phyloP scores from a whole-genome alignment of 1,140 invertebrate species.

The Galleria mellonella region DNA sequence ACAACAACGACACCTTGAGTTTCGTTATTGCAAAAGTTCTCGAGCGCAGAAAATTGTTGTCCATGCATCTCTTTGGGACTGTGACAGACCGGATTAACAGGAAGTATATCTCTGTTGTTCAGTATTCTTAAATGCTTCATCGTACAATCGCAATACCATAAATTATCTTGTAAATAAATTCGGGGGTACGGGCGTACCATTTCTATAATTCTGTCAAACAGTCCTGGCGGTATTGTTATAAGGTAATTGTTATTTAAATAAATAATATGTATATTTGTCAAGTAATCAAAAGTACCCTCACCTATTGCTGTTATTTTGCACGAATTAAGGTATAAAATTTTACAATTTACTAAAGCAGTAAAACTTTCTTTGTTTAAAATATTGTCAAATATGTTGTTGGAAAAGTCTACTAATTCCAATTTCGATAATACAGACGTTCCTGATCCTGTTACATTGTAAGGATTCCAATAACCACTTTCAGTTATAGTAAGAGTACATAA shows the following conservation, averaged over 20 bases:
- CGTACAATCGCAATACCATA: slow-evolving; percentile 47
- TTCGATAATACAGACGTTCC: slow-evolving; percentile 22
- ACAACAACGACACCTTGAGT: neutral
- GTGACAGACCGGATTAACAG: slow-evolving; percentile 38
- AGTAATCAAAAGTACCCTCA: slow-evolving; percentile 44
- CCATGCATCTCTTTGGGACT: slow-evolving; percentile 26
- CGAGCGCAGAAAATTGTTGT: slow-evolving; percentile 35
- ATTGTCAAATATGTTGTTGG: slow-evolving; percentile 37
- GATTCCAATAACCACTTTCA: slow-evolving; percentile 35
- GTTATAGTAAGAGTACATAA: slow-evolving; percentile 38
- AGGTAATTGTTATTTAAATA: slow-evolving; percentile 52
- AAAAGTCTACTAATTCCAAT: slow-evolving; percentile 41
- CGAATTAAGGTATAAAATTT: slow-evolving; percentile 40
- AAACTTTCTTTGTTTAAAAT: slow-evolving; percentile 36
- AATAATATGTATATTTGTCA: slow-evolving; percentile 39
- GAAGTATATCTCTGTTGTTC: slow-evolving; percentile 18
- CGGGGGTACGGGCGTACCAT: slow-evolving; percentile 16
- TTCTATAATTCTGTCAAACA: slow-evolving; percentile 35
- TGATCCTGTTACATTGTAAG: slow-evolving; percentile 45
- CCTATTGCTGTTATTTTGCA: slow-evolving; percentile 43
- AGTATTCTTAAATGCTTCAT: slow-evolving; percentile 29
- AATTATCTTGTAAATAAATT: slow-evolving; percentile 47
- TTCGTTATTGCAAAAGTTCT: slow-evolving; percentile 24
- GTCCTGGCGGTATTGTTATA: slow-evolving; percentile 25
- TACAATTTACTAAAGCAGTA: slow-evolving; percentile 29